Conservation (phyloP, 2,888 invertebrate genomes). For the Cepaea hortensis region DNA sequence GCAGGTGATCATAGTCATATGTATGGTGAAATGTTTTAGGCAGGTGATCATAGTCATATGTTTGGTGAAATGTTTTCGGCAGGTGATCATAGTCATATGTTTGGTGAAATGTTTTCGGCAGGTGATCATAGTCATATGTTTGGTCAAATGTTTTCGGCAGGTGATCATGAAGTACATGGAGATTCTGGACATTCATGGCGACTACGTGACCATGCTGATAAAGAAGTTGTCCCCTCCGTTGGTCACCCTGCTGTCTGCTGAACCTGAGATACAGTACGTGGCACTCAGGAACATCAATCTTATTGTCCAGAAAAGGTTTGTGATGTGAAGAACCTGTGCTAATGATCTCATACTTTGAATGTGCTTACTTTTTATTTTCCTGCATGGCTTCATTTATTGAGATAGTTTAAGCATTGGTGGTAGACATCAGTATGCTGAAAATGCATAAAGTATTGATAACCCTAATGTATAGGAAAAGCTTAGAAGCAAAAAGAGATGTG, state of each 20-base stretch:
- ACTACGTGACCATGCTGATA: constrained; percentile 93
- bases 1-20: too few species aligned
- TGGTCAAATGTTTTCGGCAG: constrained; percentile 52
- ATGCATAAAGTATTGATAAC: too few species aligned
- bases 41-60: too few species aligned
- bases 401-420: not conserved
- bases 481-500: too few species aligned
- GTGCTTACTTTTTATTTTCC: not conserved
- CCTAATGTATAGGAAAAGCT: too few species aligned
- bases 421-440: too few species aligned
- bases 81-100: too few species aligned
- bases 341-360: not conserved
- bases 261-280: constrained; percentile 99
- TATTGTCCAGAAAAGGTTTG: constrained; percentile 92
- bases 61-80: too few species aligned
- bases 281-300: constrained; percentile 98
- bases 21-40: too few species aligned
- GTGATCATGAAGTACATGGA: constrained; percentile 98
- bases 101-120: too few species aligned
- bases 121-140: not conserved
- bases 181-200: constrained; percentile 93
- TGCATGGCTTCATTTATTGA: not conserved
- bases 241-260: constrained; percentile 96
- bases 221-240: constrained; percentile 99
- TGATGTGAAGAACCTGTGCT: too few species aligned